A percentile compares a stretch with the other conserved stretches of the same genome.
These are phyloP conservation scores for Dipus sagitta DNA, from an alignment of 2,797 vertebrate species.

Conservation along the genomic window DNA sequence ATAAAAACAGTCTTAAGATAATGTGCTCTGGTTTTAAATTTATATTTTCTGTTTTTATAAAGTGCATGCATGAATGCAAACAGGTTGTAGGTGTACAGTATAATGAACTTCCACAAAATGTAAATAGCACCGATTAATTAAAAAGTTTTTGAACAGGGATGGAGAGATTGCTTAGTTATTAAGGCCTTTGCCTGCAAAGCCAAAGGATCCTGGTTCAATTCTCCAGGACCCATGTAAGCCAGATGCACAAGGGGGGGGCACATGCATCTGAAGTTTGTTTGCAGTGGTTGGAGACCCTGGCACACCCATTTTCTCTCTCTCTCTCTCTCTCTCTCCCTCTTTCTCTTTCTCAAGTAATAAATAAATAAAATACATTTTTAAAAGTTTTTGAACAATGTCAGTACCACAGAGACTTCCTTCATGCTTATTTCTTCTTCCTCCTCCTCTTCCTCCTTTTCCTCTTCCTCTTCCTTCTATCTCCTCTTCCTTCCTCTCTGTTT, in stretches of 20 bases:
- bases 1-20: background rate
- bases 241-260: too few species aligned
- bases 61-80: background rate
- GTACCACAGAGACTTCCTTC: background rate
- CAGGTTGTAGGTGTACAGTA: background rate
- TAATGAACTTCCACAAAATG: constrained; percentile 3
- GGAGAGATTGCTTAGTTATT: too few species aligned
- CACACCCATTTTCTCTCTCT: too few species aligned
- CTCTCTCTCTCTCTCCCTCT: too few species aligned
- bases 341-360: too few species aligned
- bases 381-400: background rate
- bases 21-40: constrained; percentile 7
- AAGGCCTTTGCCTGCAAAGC: too few species aligned
- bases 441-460: background rate
- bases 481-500: background rate
- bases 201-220: too few species aligned
- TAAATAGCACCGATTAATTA: background rate
- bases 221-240: too few species aligned
- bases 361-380: background rate
- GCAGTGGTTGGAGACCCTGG: too few species aligned
- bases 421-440: background rate
- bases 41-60: constrained; percentile 39
- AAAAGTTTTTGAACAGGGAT: background rate
- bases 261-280: too few species aligned
- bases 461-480: too few species aligned